These are phyloP conservation scores for Leptoclinus maculatus DNA, from an alignment of 2,797 vertebrate genomes.

Conservation along the genomic window DNA sequence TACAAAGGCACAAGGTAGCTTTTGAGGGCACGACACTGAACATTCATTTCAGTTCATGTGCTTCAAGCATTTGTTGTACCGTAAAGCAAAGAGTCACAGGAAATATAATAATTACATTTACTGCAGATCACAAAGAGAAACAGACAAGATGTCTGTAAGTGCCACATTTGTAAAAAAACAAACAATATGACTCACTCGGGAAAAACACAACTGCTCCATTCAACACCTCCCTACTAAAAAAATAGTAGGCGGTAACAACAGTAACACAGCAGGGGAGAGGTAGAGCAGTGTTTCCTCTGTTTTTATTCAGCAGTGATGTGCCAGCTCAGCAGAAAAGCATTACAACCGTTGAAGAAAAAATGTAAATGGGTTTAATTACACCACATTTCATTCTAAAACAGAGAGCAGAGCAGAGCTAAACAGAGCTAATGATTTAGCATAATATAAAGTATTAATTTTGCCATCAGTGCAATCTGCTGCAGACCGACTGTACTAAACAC, in stretches of 20 bases:
- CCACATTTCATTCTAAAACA: conserved; percentile 22
- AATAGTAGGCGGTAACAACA: conserved; percentile 16
- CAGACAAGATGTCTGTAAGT: not conserved
- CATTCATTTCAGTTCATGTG: conserved; percentile 9
- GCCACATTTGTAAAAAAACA: conserved; percentile 20
- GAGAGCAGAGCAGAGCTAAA: not conserved
- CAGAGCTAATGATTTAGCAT: conserved; percentile 5
- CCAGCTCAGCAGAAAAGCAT: conserved; percentile 11
- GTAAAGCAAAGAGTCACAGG: not conserved
- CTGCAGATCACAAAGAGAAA: conserved; percentile 20
- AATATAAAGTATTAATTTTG: conserved; percentile 5
- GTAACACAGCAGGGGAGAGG: conserved; percentile 2
- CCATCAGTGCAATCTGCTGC: conserved; percentile 11
- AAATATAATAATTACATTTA: not conserved
- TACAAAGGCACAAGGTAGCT: conserved; percentile 22
- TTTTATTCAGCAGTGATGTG: conserved; percentile 32
- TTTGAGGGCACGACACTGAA: not conserved
- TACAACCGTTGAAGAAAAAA: conserved; percentile 11
- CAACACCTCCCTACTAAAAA: conserved; percentile 26
- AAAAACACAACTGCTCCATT: conserved; percentile 18
- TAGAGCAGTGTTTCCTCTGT: conserved; percentile 3
- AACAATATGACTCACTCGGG: no score
- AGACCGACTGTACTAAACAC: not conserved
- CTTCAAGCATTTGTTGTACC: not conserved
- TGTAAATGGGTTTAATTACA: conserved; percentile 4